Conservation (phyloP, 2,888 invertebrate species). For the Conops quadrifasciatus region DNA sequence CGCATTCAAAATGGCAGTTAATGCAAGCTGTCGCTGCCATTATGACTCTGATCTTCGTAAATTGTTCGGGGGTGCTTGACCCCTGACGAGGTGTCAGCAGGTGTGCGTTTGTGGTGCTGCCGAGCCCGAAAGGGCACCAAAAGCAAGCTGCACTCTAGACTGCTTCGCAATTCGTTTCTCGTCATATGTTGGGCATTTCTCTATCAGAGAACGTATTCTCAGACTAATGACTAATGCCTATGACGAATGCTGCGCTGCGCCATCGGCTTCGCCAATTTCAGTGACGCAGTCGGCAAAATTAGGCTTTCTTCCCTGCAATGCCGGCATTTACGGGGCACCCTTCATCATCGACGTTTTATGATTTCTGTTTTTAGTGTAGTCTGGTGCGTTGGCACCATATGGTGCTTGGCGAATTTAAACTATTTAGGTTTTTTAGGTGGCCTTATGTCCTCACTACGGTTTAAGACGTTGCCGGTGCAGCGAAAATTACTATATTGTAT, state of each 20-base stretch:
- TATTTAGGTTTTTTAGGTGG: neutral
- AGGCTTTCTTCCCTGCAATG: slow-evolving; percentile 9
- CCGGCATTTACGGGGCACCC: neutral
- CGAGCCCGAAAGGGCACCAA: no score
- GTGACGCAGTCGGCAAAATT: slow-evolving; percentile 3
- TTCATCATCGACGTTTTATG: neutral
- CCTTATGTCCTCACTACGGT: neutral
- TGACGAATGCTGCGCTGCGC: slow-evolving; percentile 38
- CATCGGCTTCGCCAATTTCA: slow-evolving; percentile 15
- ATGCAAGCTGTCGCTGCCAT: slow-evolving; percentile 62
- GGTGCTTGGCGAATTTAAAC: slow-evolving; percentile 44
- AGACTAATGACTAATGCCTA: neutral
- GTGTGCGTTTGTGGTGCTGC: no score
- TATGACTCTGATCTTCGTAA: slow-evolving; percentile 64
- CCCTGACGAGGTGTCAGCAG: no score
- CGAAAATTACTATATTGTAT: neutral
- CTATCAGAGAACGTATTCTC: no score
- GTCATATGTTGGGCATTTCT: no score
- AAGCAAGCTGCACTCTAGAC: no score
- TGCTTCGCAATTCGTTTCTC: no score
- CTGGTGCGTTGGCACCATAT: slow-evolving; percentile 41
- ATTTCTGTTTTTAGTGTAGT: slow-evolving; percentile 7
- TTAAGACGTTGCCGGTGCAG: neutral
- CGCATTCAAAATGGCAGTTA: slow-evolving; percentile 45
- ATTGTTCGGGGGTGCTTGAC: slow-evolving; percentile 16